These are phyloP conservation scores for Proterorhinus semilunaris DNA, from an alignment of 2,113 vertebrate genomes.

Conservation along the genomic window DNA sequence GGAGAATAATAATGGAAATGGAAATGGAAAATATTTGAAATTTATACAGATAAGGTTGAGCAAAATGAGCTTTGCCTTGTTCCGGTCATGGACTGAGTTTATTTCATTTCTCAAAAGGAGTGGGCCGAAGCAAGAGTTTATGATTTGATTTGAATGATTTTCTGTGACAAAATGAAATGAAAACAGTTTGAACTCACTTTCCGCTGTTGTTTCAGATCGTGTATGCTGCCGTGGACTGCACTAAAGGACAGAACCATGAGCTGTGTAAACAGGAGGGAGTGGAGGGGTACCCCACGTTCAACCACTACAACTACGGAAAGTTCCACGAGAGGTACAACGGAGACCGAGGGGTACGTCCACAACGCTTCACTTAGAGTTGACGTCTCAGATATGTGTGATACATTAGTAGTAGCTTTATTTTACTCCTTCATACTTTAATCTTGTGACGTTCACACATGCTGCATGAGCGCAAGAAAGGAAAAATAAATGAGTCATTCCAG, in stretches of 20 bases:
- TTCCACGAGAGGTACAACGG: conserved; percentile 89
- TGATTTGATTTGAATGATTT: neutral
- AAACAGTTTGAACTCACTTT: neutral
- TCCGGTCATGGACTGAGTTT: too few relatives aligned
- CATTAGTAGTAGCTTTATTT: too few relatives aligned
- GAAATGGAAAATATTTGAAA: too few relatives aligned
- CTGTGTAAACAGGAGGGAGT: conserved; percentile 94
- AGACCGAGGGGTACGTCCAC: conserved; percentile 87
- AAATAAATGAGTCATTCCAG: too few relatives aligned
- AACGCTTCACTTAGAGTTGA: neutral
- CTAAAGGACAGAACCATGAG: conserved; percentile 89
- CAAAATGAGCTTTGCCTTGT: too few relatives aligned
- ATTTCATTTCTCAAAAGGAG: too few relatives aligned
- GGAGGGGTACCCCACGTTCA: conserved; percentile 94
- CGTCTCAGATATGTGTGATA: neutral
- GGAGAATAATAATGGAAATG: too few relatives aligned
- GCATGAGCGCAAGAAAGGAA: too few relatives aligned
- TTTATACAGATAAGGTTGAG: too few relatives aligned
- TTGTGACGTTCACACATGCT: too few relatives aligned
- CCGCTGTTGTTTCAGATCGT: conserved; percentile 75
- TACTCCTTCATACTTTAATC: neutral
- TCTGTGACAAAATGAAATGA: neutral
- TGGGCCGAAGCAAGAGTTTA: too few relatives aligned
- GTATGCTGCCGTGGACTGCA: conserved; percentile 94
- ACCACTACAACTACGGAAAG: conserved; percentile 96